Evolutionary conservation across 2,113 vertebrate species (phyloP).

Genomic region (Megaceryle torquata): DNA sequence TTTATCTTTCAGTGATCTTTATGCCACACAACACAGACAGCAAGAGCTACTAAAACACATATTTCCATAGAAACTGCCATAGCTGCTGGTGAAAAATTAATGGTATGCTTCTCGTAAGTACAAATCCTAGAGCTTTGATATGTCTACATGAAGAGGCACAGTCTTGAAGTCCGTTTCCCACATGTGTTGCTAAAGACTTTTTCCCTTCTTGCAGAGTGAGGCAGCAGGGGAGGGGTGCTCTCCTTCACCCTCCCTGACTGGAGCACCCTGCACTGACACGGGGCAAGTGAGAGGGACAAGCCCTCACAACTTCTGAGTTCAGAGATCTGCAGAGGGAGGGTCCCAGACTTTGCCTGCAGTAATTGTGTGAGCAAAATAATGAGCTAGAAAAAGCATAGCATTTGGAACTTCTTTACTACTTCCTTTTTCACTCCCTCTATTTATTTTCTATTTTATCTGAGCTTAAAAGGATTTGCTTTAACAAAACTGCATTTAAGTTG

Average conservation of each 20-base stretch:
- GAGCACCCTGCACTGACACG: not conserved
- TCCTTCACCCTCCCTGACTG: not conserved
- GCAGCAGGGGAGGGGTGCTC: not conserved
- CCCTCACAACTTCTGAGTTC: not conserved
- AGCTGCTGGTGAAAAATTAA: too few relatives aligned
- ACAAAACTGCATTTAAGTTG: not conserved
- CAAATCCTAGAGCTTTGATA: not conserved
- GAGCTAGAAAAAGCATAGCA: not conserved
- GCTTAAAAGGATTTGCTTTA: not conserved
- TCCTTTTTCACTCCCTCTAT: not conserved
- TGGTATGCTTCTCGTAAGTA: not conserved
- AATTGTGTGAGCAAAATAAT: not conserved
- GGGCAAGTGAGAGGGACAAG: too few relatives aligned
- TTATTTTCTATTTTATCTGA: not conserved
- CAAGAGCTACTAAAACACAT: not conserved
- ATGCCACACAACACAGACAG: not conserved
- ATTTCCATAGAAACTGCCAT: not conserved
- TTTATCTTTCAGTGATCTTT: not conserved
- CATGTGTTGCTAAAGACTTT: not conserved
- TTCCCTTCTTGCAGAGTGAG: not conserved
- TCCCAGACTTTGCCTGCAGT: not conserved
- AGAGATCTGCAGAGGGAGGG: not conserved
- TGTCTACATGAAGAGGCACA: rapidly evolving
- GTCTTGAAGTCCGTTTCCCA: not conserved
- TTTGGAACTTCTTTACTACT: not conserved